Evolutionary conservation across 2,888 invertebrate genomes (phyloP).

Genomic region (Oligia fasciuncula): DNA sequence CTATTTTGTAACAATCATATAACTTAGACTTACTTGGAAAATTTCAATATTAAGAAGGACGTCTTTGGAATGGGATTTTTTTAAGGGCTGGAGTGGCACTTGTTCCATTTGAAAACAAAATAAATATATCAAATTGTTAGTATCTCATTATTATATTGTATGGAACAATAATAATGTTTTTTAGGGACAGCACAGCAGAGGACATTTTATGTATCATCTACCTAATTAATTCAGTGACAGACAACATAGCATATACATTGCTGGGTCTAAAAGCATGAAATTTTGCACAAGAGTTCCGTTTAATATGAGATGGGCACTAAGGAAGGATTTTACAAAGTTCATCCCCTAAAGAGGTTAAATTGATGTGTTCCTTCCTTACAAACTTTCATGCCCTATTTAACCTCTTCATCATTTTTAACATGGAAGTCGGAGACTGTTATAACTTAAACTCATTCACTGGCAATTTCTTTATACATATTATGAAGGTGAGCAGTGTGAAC

Average conservation of each 20-base stretch:
- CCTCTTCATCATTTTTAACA: no score
- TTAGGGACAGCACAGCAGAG: neutral
- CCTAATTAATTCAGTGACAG: no score
- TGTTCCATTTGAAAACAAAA: neutral
- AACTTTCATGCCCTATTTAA: no score
- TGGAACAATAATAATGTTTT: neutral
- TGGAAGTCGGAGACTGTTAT: no score
- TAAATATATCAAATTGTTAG: neutral
- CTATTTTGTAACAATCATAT: conserved; percentile 1
- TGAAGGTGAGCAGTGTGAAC: no score
- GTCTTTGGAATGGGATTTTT: neutral
- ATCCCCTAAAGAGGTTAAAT: neutral
- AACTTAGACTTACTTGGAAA: neutral
- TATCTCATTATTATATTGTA: neutral
- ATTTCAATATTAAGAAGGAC: neutral
- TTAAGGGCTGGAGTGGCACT: neutral
- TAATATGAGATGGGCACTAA: neutral
- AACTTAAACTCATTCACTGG: no score
- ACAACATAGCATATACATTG: no score
- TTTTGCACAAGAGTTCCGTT: neutral
- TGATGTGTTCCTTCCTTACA: no score
- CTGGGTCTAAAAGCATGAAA: neutral
- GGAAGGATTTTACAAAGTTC: neutral
- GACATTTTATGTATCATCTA: neutral
- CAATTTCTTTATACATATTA: no score